Conservation (phyloP, 2,797 vertebrate genomes). For the Chrosomus eos region DNA sequence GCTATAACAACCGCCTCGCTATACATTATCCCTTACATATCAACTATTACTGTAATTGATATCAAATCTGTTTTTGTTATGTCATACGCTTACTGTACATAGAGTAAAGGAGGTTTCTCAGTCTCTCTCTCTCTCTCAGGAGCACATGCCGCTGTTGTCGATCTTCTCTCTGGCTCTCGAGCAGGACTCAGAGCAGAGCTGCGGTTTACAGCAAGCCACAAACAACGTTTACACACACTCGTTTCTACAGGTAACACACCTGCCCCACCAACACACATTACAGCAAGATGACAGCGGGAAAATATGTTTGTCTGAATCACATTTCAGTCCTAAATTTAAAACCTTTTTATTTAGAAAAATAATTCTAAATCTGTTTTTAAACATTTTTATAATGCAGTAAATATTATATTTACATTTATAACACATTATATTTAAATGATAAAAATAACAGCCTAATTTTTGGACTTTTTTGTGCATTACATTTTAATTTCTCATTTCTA, state of each 20-base stretch:
- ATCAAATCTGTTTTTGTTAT: background rate
- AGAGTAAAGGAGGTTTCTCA: background rate
- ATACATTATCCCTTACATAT: too few species aligned
- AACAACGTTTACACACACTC: constrained; percentile 86
- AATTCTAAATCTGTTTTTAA: background rate
- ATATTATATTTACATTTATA: background rate
- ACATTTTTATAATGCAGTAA: background rate
- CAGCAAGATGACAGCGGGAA: background rate
- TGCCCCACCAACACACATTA: background rate
- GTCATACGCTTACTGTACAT: background rate
- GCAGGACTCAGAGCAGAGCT: constrained; percentile 90
- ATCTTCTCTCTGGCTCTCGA: constrained; percentile 95
- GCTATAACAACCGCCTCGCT: too few species aligned
- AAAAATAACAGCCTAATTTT: background rate
- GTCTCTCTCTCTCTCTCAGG: constrained; percentile 69
- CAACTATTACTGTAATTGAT: too few species aligned
- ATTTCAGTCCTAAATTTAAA: background rate
- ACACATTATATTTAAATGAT: background rate
- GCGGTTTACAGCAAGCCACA: constrained; percentile 80
- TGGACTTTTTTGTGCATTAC: background rate
- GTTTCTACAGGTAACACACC: constrained; percentile 86
- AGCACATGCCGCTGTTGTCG: constrained; percentile 92
- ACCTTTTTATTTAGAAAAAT: background rate
- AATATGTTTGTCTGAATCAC: background rate
- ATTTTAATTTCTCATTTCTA: background rate